phyloP scores from a whole-genome alignment of 2,113 vertebrate species.

The Notothenia coriiceps region DNA sequence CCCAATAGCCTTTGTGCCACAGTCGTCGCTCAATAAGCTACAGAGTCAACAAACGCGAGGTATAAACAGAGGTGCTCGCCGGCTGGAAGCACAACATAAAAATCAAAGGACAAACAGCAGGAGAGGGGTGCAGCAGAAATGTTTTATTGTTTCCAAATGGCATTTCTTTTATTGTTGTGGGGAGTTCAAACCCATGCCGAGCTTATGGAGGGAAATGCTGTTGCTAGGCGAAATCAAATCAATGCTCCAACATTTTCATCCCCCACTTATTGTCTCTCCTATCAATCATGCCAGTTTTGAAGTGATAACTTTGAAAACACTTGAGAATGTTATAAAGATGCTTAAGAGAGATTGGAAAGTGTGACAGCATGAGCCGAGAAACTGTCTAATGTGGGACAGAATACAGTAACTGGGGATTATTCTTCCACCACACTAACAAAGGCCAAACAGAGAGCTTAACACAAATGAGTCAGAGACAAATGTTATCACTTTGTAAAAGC shows the following conservation, averaged over 20 bases:
- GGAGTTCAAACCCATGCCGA: constrained; percentile 61
- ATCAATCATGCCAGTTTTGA: constrained; percentile 54
- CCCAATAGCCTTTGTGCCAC: constrained; percentile 69
- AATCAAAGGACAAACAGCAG: constrained; percentile 76
- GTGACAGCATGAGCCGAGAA: constrained; percentile 48
- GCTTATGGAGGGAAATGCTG: constrained; percentile 60
- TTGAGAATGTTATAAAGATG: constrained; percentile 46
- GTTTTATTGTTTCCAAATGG: constrained; percentile 73
- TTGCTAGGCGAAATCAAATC: constrained; percentile 68
- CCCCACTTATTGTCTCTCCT: constrained; percentile 64
- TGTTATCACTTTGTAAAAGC: constrained; percentile 21
- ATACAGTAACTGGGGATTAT: constrained; percentile 40
- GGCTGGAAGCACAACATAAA: constrained; percentile 60
- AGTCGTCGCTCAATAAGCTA: constrained; percentile 78
- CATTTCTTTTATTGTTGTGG: constrained; percentile 66
- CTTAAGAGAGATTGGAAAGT: constrained; percentile 47
- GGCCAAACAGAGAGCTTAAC: constrained; percentile 23
- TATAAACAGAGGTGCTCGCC: constrained; percentile 72
- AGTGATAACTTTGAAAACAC: constrained; percentile 51
- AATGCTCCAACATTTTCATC: constrained; percentile 51
- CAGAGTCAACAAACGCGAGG: constrained; percentile 78
- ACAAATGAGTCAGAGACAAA: constrained; percentile 28
- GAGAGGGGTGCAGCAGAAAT: constrained; percentile 60
- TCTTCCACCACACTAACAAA: constrained; percentile 23
- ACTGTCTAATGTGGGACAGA: constrained; percentile 44